A percentile compares a stretch with the other conserved stretches of the same genome.
phyloP scores from a whole-genome alignment of 64 coral and sea anemone genomes.

The Pocillopora damicornis region DNA sequence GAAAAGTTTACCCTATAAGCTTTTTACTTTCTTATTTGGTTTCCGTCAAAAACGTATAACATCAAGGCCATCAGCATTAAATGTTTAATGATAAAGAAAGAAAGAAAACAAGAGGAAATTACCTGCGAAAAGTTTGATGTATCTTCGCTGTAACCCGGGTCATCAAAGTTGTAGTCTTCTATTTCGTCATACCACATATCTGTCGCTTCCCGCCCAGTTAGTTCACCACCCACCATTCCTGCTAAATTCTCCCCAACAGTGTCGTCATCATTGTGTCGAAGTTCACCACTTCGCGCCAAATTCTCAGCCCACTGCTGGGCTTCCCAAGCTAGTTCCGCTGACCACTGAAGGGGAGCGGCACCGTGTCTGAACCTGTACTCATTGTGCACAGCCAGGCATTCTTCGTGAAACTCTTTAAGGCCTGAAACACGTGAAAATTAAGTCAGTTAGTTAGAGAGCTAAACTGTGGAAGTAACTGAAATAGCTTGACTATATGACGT shows the following conservation, averaged over 20 bases:
- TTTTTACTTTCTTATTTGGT: too few relatives aligned
- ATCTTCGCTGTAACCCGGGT: conserved; percentile 77
- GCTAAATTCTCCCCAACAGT: conserved; percentile 93
- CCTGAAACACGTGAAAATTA: conserved; percentile 38
- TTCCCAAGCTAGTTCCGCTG: conserved; percentile 75
- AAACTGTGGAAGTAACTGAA: background rate
- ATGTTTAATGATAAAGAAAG: background rate
- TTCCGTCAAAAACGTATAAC: background rate
- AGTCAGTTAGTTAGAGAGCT: background rate
- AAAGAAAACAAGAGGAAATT: background rate
- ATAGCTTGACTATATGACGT: background rate
- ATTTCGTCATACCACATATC: conserved; percentile 99
- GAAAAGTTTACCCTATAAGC: too few relatives aligned
- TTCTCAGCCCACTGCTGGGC: conserved; percentile 95
- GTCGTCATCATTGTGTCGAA: conserved; percentile 85
- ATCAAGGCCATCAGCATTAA: background rate
- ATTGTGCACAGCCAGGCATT: conserved; percentile 85
- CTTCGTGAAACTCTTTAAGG: conserved; percentile 92
- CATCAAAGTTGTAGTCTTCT: conserved; percentile 79
- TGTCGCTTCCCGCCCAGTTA: conserved; percentile 77
- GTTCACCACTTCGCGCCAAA: conserved; percentile 61
- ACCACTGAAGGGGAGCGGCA: conserved; percentile 82
- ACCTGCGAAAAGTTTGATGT: conserved; percentile 98
- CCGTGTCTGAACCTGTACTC: conserved; percentile 86
- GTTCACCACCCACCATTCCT: conserved; percentile 78